phyloP scores from a whole-genome alignment of 2,113 vertebrate species.

The Australoheros scitulus region DNA sequence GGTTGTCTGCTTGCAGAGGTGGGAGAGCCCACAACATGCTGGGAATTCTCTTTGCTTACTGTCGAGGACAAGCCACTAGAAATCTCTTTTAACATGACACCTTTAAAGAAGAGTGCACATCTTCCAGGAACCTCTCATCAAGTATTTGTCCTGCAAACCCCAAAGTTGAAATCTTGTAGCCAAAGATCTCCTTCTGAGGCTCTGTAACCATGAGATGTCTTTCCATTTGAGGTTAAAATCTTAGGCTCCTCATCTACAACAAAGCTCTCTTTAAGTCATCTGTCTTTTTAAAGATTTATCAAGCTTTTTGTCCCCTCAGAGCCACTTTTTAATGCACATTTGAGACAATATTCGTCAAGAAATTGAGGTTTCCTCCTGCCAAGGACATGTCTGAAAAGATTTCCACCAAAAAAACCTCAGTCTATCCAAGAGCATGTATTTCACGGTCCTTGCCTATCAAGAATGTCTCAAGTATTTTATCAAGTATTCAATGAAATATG shows the following conservation, averaged over 20 bases:
- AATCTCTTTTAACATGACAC: neutral
- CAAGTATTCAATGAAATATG: neutral
- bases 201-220: neutral
- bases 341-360: neutral
- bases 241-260: neutral
- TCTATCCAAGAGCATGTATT: neutral
- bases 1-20: neutral
- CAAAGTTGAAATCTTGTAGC: rapidly evolving
- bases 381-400: neutral
- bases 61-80: neutral
- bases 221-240: neutral
- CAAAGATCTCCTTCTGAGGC: neutral
- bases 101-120: neutral
- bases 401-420: neutral
- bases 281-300: neutral
- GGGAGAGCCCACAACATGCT: neutral
- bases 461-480: neutral
- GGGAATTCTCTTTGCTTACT: neutral
- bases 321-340: neutral
- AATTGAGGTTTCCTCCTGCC: neutral
- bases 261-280: neutral
- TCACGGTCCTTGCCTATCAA: rapidly evolving
- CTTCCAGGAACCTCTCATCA: neutral
- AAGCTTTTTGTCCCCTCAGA: neutral
- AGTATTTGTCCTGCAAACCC: neutral